These are phyloP conservation scores for Sebastes wilsoni DNA, from an alignment of 2,797 vertebrate species.

Conservation along the genomic window DNA sequence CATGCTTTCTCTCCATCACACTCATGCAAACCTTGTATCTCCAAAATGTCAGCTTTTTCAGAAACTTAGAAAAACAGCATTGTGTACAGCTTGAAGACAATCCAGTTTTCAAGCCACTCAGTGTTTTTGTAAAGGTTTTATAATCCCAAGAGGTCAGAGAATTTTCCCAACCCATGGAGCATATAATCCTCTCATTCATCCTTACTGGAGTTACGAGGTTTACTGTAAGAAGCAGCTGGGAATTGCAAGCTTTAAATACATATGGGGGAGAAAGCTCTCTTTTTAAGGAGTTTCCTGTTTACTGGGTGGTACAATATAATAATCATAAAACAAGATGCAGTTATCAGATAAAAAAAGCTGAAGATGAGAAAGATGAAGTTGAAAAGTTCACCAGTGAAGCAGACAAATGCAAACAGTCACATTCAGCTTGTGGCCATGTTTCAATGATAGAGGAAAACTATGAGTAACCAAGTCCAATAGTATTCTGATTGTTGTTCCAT, in stretches of 20 bases:
- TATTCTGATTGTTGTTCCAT: background rate
- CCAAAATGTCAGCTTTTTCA: slow-evolving; percentile 30
- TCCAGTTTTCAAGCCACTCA: slow-evolving; percentile 8
- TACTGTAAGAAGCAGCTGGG: background rate
- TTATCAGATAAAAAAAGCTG: background rate
- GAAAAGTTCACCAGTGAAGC: background rate
- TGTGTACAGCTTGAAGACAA: slow-evolving; percentile 15
- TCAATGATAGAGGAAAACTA: background rate
- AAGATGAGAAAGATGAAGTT: background rate
- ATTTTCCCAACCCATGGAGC: slow-evolving; percentile 22
- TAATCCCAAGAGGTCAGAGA: slow-evolving; percentile 12
- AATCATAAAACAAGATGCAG: background rate
- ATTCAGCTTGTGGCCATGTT: background rate
- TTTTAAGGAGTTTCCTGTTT: background rate
- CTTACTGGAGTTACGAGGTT: slow-evolving; percentile 3
- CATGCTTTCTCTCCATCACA: slow-evolving; percentile 1
- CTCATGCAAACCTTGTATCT: slow-evolving; percentile 7
- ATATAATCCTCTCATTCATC: slow-evolving; percentile 33
- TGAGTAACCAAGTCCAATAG: background rate
- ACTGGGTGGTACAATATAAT: background rate
- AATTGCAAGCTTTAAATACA: background rate
- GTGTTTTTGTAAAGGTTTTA: slow-evolving; percentile 28
- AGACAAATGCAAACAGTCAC: background rate
- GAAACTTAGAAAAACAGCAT: slow-evolving; percentile 12
- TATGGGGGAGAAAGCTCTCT: background rate